Percentiles rank a stretch among this genome's conserved stretches.
Evolutionary conservation across 1,140 invertebrate genomes (phyloP).

Genomic region (Apis laboriosa): DNA sequence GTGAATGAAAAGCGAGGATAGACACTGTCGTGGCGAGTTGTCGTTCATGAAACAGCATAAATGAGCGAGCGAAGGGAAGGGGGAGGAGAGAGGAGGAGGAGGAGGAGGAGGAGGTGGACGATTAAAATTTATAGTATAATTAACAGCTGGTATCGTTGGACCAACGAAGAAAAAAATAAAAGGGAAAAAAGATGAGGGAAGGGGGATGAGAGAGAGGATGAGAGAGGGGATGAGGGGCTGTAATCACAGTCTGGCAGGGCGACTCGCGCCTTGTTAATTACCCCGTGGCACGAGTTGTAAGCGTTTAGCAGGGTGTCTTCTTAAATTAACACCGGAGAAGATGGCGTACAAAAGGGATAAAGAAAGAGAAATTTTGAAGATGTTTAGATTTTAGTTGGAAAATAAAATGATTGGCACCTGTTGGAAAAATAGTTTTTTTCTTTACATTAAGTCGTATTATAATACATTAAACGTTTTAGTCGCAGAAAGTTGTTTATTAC

Average conservation of each 20-base stretch:
- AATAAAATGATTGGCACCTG: too few relatives aligned
- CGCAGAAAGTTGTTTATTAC: too few relatives aligned
- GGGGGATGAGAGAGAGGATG: not conserved
- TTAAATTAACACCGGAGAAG: slow-evolving; percentile 49
- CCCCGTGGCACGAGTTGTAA: slow-evolving; percentile 12
- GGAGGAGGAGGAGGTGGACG: not conserved
- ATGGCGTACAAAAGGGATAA: not conserved
- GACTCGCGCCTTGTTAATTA: slow-evolving; percentile 60
- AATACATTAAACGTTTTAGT: too few relatives aligned
- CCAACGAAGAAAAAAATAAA: slow-evolving; percentile 1
- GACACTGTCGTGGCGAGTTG: not conserved
- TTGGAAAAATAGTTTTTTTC: too few relatives aligned
- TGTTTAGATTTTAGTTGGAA: too few relatives aligned
- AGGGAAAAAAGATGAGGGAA: not conserved
- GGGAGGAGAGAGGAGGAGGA: not conserved
- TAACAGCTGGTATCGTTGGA: slow-evolving; percentile 52
- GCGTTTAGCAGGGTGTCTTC: slow-evolving; percentile 42
- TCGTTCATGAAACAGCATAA: slow-evolving; percentile 30
- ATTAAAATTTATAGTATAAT: slow-evolving; percentile 66
- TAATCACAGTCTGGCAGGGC: slow-evolving; percentile 21
- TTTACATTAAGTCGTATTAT: too few relatives aligned
- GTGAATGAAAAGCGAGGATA: not conserved
- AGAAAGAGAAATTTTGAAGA: not conserved
- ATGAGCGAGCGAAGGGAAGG: not conserved
- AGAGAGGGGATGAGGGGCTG: slow-evolving; percentile 14